phyloP scores from a whole-genome alignment of 2,113 vertebrate species.

The Leucosticte australis region DNA sequence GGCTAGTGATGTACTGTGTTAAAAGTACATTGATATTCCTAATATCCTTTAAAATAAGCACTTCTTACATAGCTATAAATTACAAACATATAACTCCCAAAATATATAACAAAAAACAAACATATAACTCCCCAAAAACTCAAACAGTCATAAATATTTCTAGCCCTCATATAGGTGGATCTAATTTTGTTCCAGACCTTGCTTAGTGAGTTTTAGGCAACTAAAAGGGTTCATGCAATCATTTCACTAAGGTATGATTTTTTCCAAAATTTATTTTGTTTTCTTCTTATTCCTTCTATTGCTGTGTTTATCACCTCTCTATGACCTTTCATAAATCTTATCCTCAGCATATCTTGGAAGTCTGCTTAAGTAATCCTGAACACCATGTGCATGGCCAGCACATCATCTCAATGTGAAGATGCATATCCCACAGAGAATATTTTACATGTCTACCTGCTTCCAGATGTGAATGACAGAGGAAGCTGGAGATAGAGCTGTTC shows the following conservation, averaged over 20 bases:
- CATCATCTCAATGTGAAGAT: not conserved
- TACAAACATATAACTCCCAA: not conserved
- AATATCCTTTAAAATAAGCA: not conserved
- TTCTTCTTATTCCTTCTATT: not conserved
- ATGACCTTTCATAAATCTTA: not conserved
- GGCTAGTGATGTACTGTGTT: not conserved
- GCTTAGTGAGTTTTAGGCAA: not conserved
- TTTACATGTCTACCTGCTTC: not conserved
- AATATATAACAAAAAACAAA: not conserved
- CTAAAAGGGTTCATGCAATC: not conserved
- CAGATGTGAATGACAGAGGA: not conserved
- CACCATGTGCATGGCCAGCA: not conserved
- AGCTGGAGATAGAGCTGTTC: not conserved
- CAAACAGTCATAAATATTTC: not conserved
- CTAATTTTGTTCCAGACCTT: not conserved
- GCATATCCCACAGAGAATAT: not conserved
- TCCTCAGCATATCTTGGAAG: not conserved
- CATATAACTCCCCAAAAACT: rapidly evolving
- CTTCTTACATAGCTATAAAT: not conserved
- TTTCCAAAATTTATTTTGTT: not conserved
- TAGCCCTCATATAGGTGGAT: not conserved
- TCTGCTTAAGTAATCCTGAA: not conserved
- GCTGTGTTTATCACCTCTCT: not conserved
- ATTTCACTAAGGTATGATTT: not conserved
- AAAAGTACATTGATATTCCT: not conserved